Conservation (phyloP, 2,888 invertebrate genomes). For the Byasa hedistus region DNA sequence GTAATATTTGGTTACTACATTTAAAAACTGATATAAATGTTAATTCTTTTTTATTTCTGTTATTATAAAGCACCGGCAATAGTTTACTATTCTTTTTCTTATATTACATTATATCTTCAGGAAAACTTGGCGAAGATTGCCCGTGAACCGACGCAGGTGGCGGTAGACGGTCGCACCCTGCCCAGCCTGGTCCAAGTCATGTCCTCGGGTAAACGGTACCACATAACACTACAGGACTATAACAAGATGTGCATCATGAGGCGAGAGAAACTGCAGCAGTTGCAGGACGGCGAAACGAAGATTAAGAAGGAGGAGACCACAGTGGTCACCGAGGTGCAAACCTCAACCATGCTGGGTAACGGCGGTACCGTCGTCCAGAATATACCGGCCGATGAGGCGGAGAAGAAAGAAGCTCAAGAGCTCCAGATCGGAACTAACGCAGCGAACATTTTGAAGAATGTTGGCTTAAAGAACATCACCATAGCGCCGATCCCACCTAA, state of each 20-base stretch:
- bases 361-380: slow-evolving; percentile 64
- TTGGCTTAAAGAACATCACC: slow-evolving; percentile 73
- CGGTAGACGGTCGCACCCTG: slow-evolving; percentile 79
- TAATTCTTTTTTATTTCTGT: too few relatives aligned
- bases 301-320: slow-evolving; percentile 47
- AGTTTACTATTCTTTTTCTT: too few relatives aligned
- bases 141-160: slow-evolving; percentile 76
- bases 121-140: slow-evolving; percentile 66
- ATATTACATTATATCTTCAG: slow-evolving; percentile 37
- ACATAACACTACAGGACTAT: slow-evolving; percentile 88
- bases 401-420: slow-evolving; percentile 50
- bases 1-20: too few relatives aligned
- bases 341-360: slow-evolving; percentile 63
- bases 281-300: slow-evolving; percentile 46
- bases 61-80: too few relatives aligned
- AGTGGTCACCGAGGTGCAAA: slow-evolving; percentile 64
- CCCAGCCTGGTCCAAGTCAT: slow-evolving; percentile 86
- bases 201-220: slow-evolving; percentile 88
- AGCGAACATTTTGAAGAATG: slow-evolving; percentile 71
- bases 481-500: slow-evolving; percentile 72
- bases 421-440: slow-evolving; percentile 59
- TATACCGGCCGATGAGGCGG: slow-evolving; percentile 45
- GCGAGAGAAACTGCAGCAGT: slow-evolving; percentile 82
- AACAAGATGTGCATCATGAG: slow-evolving; percentile 88
- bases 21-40: too few relatives aligned